Percentiles rank a stretch among this genome's conserved stretches.
Evolutionary conservation across 2,113 vertebrate species (phyloP).

Genomic region (Peromyscus polionotus): DNA sequence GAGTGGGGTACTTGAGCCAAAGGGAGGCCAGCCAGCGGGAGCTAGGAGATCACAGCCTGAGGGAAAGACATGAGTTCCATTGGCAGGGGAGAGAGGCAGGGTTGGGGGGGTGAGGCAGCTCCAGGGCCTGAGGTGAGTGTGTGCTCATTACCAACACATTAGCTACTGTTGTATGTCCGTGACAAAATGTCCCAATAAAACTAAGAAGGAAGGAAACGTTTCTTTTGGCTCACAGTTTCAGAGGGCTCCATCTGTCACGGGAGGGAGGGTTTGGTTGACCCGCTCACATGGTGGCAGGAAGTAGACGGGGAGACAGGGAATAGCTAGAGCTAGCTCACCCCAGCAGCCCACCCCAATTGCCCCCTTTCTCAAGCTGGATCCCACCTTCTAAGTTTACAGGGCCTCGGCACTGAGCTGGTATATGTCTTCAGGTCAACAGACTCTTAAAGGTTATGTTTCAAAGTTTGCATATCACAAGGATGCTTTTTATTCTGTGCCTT

Average conservation of each 20-base stretch:
- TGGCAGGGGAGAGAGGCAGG: not conserved
- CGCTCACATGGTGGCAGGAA: not conserved
- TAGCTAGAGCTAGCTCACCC: not conserved
- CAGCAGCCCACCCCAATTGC: not conserved
- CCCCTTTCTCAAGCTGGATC: not conserved
- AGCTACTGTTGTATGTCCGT: not conserved
- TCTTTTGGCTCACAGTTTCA: not conserved
- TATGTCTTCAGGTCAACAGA: not conserved
- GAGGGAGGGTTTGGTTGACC: not conserved
- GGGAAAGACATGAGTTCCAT: not conserved
- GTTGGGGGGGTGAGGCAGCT: too few relatives aligned
- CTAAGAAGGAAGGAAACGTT: not conserved
- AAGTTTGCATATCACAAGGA: slow-evolving; percentile 41
- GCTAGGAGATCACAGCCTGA: not conserved
- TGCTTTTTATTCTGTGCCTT: slow-evolving; percentile 36
- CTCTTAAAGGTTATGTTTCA: slow-evolving; percentile 1
- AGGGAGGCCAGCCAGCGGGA: not conserved
- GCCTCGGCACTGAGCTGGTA: not conserved
- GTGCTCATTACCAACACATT: not conserved
- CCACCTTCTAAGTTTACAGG: too few relatives aligned
- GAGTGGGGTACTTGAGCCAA: not conserved
- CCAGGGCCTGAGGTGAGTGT: not conserved
- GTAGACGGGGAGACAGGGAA: not conserved
- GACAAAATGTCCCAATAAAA: not conserved
- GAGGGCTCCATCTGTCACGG: not conserved